phyloP scores from a whole-genome alignment of 2,888 invertebrate genomes.

The Diarsia brunnea region DNA sequence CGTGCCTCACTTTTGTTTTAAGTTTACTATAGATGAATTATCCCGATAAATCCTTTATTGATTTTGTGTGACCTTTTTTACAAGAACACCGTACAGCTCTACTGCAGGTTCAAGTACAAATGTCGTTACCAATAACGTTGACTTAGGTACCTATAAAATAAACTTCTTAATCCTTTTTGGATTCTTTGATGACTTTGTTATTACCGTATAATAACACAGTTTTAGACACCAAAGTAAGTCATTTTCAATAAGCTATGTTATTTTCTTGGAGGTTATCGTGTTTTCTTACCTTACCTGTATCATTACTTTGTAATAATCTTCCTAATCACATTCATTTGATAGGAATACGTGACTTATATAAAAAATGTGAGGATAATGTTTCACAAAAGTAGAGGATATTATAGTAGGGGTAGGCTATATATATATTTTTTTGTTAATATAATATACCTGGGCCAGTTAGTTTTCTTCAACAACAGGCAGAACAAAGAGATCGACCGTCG shows the following conservation, averaged over 20 bases:
- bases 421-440: too few relatives aligned
- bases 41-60: neutral
- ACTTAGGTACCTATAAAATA: neutral
- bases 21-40: conserved; percentile 6
- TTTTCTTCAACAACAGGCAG: too few relatives aligned
- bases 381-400: too few relatives aligned
- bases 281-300: neutral
- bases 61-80: neutral
- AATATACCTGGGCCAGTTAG: too few relatives aligned
- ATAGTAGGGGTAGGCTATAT: too few relatives aligned
- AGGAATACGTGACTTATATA: too few relatives aligned
- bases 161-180: neutral
- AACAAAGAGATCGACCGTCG: too few relatives aligned
- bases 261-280: neutral
- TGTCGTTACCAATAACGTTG: neutral
- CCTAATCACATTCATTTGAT: neutral
- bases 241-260: conserved; percentile 1
- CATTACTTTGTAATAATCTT: conserved; percentile 10
- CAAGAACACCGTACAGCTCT: neutral
- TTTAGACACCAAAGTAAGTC: conserved; percentile 14
- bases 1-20: neutral
- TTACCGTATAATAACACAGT: conserved; percentile 19
- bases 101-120: too few relatives aligned
- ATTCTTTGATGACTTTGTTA: conserved; percentile 19
- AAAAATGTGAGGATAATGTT: too few relatives aligned